These are phyloP conservation scores for Spisula subtruncata DNA, from an alignment of 2,888 invertebrate genomes.

Conservation along the genomic window DNA sequence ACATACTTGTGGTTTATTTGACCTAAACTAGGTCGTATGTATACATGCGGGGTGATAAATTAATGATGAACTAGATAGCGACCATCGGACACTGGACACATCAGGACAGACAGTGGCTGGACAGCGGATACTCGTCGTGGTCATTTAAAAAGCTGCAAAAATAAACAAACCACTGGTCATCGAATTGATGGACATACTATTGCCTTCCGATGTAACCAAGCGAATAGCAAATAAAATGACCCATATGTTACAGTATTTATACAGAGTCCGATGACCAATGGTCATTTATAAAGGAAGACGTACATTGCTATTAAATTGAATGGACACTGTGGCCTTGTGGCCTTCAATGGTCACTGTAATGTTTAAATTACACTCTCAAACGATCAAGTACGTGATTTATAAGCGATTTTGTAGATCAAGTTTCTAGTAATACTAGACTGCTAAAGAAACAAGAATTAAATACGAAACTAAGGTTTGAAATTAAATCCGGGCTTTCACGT, in stretches of 20 bases:
- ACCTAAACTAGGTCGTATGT: too few species aligned
- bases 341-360: conserved; percentile 30
- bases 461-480: neutral
- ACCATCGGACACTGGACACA: too few species aligned
- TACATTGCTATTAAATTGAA: conserved; percentile 20
- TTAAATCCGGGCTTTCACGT: neutral
- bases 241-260: conserved; percentile 32
- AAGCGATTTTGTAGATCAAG: conserved; percentile 24
- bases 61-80: too few species aligned
- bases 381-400: conserved; percentile 40
- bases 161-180: neutral
- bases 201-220: neutral
- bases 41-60: too few species aligned
- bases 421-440: conserved; percentile 31
- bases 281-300: conserved; percentile 29
- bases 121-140: too few species aligned
- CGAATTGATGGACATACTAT: neutral
- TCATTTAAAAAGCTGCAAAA: neutral
- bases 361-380: conserved; percentile 46
- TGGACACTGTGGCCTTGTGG: neutral
- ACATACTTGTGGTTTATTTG: too few species aligned
- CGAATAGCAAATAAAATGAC: neutral
- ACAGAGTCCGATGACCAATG: neutral
- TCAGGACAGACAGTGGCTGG: too few species aligned
- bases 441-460: conserved; percentile 18